A percentile compares a stretch with the other conserved stretches of the same genome.
phyloP scores from a whole-genome alignment of 92 coral and sea anemone species.

The Paragorgia papillata region DNA sequence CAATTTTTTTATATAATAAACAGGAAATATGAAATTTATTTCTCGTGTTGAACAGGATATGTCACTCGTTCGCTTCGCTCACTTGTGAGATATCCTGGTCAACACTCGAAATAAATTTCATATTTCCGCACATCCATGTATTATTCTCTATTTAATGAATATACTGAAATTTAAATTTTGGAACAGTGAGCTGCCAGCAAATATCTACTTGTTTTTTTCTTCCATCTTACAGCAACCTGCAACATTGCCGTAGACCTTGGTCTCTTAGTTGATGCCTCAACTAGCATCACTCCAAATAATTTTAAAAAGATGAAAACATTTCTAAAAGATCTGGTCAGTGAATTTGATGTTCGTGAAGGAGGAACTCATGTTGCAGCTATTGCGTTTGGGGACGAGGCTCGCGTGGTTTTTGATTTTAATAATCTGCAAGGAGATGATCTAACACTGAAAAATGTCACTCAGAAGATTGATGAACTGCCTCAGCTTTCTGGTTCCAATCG shows the following conservation, averaged over 20 bases:
- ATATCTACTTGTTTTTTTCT: neutral
- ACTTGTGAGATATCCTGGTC: too few species aligned
- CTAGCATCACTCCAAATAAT: slow-evolving; percentile 72
- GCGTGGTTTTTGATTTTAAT: slow-evolving; percentile 70
- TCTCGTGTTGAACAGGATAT: too few species aligned
- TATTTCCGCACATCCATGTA: too few species aligned
- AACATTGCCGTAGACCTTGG: slow-evolving; percentile 84
- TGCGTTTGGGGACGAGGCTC: slow-evolving; percentile 69
- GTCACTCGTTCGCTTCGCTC: too few species aligned
- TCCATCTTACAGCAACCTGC: slow-evolving; percentile 34
- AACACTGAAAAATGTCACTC: slow-evolving; percentile 62
- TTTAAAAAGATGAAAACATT: slow-evolving; percentile 70
- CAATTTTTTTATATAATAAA: too few species aligned
- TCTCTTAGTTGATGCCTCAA: slow-evolving; percentile 78
- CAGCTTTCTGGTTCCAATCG: slow-evolving; percentile 69
- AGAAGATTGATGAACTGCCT: slow-evolving; percentile 63
- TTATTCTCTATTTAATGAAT: too few species aligned
- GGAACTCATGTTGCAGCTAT: slow-evolving; percentile 83
- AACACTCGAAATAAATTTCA: too few species aligned
- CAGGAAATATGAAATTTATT: too few species aligned
- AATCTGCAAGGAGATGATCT: slow-evolving; percentile 66
- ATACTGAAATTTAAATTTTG: too few species aligned
- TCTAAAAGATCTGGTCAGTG: slow-evolving; percentile 60
- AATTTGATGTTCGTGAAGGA: slow-evolving; percentile 72
- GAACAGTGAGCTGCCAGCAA: too few species aligned